Evolutionary conservation across 2,113 vertebrate genomes (phyloP).

Genomic region (Kryptolebias marmoratus): DNA sequence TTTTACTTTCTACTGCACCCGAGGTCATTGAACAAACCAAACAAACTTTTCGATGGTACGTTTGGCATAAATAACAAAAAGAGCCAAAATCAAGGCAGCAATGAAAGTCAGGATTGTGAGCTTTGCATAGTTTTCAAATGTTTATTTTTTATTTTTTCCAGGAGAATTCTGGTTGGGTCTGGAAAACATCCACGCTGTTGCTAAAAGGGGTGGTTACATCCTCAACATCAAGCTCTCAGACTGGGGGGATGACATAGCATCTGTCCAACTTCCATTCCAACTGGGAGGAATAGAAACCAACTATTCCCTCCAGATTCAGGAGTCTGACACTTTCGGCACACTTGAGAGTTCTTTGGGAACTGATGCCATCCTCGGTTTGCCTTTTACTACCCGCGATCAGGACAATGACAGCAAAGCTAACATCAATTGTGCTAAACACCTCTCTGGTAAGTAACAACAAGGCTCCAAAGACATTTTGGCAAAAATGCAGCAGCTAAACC

Average conservation of each 20-base stretch:
- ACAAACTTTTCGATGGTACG: too few relatives aligned
- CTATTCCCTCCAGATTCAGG: constrained; percentile 85
- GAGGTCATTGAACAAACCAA: too few relatives aligned
- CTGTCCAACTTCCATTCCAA: constrained; percentile 80
- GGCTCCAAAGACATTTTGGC: not conserved
- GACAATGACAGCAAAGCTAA: constrained; percentile 89
- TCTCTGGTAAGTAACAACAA: constrained; percentile 83
- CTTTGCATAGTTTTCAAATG: not conserved
- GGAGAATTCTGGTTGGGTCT: constrained; percentile 97
- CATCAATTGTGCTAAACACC: constrained; percentile 92
- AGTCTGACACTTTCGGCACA: constrained; percentile 69
- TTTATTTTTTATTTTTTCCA: constrained; percentile 55
- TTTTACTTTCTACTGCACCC: too few relatives aligned
- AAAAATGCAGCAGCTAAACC: constrained; percentile 15
- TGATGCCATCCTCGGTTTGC: constrained; percentile 79
- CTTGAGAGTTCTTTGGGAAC: constrained; percentile 82
- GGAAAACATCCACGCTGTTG: constrained; percentile 86
- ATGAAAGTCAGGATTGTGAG: not conserved
- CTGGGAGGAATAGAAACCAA: constrained; percentile 85
- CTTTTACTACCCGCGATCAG: constrained; percentile 92
- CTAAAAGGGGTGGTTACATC: constrained; percentile 78
- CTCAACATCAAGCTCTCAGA: constrained; percentile 88
- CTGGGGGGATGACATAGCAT: constrained; percentile 85
- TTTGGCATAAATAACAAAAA: too few relatives aligned
- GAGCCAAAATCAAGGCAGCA: not conserved